Evolutionary conservation across 2,113 vertebrate species (phyloP).

Genomic region (Bos taurus): ARS-UCD2.0 NC_082638.1:8542501-8543000

Average conservation of each 20-base stretch:
- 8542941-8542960: not conserved
- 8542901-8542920: not conserved
- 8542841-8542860: not conserved
- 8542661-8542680: not conserved
- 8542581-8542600: not conserved
- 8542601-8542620: conserved; percentile 32
- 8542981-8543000: not conserved
- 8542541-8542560: not conserved
- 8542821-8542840: not conserved
- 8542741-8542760: not conserved
- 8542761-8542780: not conserved
- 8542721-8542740: not conserved
- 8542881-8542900: not conserved
- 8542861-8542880: not conserved
- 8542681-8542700: not conserved
- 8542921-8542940: not conserved
- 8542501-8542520: not conserved
- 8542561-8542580: not conserved
- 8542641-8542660: not conserved
- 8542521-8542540: not conserved
- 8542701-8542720: not conserved
- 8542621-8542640: not conserved
- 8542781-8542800: not conserved
- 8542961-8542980: not conserved
- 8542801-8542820: not conserved